These are phyloP conservation scores for Simalia tracyae DNA, from an alignment of 2,797 vertebrate species.

Conservation along the genomic window DNA sequence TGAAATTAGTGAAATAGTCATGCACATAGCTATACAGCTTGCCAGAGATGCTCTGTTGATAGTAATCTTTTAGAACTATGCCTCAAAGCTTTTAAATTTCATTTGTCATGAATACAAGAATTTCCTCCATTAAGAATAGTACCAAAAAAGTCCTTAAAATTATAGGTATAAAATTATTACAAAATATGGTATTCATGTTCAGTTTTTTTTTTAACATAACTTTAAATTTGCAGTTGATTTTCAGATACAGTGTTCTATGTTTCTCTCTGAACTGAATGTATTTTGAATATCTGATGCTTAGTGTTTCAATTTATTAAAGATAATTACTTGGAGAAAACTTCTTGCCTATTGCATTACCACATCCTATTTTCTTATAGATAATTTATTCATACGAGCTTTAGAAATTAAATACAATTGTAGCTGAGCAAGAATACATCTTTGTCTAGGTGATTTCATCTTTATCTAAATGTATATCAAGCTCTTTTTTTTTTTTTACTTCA, in stretches of 20 bases:
- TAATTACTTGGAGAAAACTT: not conserved
- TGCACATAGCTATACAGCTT: not conserved
- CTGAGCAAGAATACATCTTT: not conserved
- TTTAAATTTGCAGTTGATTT: not conserved
- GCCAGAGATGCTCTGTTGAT: not conserved
- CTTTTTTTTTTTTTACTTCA: not conserved
- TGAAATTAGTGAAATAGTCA: not conserved
- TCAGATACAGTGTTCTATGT: not conserved
- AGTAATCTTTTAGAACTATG: not conserved
- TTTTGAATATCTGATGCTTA: not conserved
- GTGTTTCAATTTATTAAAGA: constrained; percentile 11
- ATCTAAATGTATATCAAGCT: not conserved
- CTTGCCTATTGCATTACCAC: not conserved
- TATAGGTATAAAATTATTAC: not conserved
- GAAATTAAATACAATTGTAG: not conserved
- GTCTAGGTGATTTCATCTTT: not conserved
- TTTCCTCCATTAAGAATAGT: not conserved
- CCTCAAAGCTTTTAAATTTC: not conserved
- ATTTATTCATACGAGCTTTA: not conserved
- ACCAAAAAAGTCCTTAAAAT: not conserved
- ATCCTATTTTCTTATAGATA: not conserved
- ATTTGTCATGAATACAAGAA: not conserved
- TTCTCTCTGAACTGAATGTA: not conserved
- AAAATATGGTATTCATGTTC: not conserved
- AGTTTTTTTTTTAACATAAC: not conserved